Percentiles rank a stretch among this genome's conserved stretches.
phyloP scores from a whole-genome alignment of 2,888 invertebrate species.

The Leucozona laternaria region DNA sequence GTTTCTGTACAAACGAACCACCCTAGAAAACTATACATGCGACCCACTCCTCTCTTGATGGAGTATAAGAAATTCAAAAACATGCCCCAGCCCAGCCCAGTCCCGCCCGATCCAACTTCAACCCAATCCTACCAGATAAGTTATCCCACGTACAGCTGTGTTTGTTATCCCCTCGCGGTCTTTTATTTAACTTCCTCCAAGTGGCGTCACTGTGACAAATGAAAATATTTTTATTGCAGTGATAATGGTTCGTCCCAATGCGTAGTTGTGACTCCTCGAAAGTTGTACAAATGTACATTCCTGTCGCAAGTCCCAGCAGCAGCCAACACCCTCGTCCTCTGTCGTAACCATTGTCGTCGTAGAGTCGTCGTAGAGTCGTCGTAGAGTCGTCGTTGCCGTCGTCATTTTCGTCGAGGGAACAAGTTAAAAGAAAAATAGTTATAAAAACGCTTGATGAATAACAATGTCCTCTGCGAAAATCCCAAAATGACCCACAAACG shows the following conservation, averaged over 20 bases:
- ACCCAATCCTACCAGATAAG: slow-evolving; percentile 59
- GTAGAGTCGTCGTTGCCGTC: not conserved
- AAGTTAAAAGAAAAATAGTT: slow-evolving; percentile 73
- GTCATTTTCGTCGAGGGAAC: slow-evolving; percentile 28
- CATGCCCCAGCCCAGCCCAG: slow-evolving; percentile 32
- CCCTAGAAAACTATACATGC: slow-evolving; percentile 42
- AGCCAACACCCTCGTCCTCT: not conserved
- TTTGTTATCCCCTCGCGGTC: slow-evolving; percentile 40
- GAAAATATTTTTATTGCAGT: slow-evolving; percentile 75
- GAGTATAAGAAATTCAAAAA: slow-evolving; percentile 31
- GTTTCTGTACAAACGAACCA: slow-evolving; percentile 33
- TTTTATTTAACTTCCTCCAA: slow-evolving; percentile 69
- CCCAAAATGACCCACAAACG: slow-evolving; percentile 72
- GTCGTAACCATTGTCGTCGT: not conserved
- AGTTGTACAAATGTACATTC: slow-evolving; percentile 23
- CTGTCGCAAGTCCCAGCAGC: not conserved
- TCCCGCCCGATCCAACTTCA: slow-evolving; percentile 18
- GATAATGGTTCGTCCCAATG: slow-evolving; percentile 71
- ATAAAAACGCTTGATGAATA: slow-evolving; percentile 75
- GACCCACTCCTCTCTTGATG: not conserved
- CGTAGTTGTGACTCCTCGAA: slow-evolving; percentile 37
- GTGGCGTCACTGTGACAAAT: slow-evolving; percentile 74
- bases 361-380: not conserved
- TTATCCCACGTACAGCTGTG: slow-evolving; percentile 57
- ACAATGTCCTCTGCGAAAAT: slow-evolving; percentile 63